These are phyloP conservation scores for Typhlichthys eigenmanni DNA, from an alignment of 2,797 vertebrate genomes.

Conservation along the genomic window DNA sequence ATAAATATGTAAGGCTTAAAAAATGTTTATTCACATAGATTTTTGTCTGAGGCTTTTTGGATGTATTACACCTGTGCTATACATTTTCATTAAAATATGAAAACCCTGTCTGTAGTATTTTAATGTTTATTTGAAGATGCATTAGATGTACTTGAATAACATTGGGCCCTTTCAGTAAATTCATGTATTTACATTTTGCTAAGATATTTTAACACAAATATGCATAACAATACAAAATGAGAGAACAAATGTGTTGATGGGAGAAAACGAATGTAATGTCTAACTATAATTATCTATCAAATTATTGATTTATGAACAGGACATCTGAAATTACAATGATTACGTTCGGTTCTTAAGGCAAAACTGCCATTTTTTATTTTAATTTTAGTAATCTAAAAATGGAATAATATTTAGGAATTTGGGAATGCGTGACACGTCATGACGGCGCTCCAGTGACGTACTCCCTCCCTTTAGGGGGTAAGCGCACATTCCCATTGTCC, in stretches of 20 bases:
- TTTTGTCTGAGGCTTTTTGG: slow-evolving; percentile 50
- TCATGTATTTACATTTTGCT: no score
- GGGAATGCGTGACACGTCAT: slow-evolving; percentile 32
- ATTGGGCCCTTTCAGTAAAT: no score
- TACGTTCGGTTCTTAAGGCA: neutral
- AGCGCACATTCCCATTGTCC: slow-evolving; percentile 93
- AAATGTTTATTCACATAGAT: slow-evolving; percentile 72
- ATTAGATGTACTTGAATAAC: neutral
- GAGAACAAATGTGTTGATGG: neutral
- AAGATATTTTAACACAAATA: no score
- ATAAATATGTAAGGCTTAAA: slow-evolving; percentile 26
- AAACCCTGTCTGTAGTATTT: neutral
- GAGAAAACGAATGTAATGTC: no score
- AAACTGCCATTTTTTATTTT: neutral
- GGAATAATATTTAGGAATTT: neutral
- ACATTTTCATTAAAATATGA: slow-evolving; percentile 75
- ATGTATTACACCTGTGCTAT: slow-evolving; percentile 65
- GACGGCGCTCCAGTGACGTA: slow-evolving; percentile 5
- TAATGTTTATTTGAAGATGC: neutral
- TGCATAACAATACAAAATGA: neutral
- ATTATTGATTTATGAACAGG: no score
- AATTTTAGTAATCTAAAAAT: neutral
- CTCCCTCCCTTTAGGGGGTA: slow-evolving; percentile 68
- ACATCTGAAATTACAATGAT: no score
- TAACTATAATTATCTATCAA: no score